These are phyloP conservation scores for Orientallactaga sibirica DNA, from an alignment of 2,797 vertebrate genomes.

Conservation along the genomic window DNA sequence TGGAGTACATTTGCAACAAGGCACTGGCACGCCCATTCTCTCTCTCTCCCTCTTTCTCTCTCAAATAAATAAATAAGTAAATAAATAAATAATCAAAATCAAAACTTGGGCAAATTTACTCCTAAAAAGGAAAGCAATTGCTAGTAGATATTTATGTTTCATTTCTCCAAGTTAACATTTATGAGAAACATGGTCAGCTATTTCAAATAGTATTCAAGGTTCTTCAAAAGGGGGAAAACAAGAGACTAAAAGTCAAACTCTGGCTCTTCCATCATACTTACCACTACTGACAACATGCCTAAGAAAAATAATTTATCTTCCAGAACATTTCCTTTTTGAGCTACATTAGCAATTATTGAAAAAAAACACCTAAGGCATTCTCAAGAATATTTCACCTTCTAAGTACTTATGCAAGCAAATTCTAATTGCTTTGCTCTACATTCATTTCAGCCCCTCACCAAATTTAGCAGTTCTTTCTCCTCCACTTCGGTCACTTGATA, in stretches of 20 bases:
- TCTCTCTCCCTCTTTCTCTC: too few relatives aligned
- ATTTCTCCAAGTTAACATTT: conserved; percentile 36
- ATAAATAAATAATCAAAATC: too few relatives aligned
- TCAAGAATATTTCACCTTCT: neutral
- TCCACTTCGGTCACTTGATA: conserved; percentile 87
- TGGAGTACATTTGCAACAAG: too few relatives aligned
- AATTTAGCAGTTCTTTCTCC: conserved; percentile 84
- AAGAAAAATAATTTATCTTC: conserved; percentile 35
- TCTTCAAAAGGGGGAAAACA: neutral
- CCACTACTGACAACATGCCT: neutral
- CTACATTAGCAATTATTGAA: conserved; percentile 21
- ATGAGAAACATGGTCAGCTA: conserved; percentile 52
- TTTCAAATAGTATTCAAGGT: neutral
- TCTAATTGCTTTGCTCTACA: neutral
- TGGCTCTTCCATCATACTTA: conserved; percentile 41
- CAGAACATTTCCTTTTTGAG: neutral
- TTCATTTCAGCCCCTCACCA: conserved; percentile 86
- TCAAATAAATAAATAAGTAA: too few relatives aligned
- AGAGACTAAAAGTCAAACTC: neutral
- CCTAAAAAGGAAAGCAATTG: conserved; percentile 52
- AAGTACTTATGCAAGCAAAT: conserved; percentile 9
- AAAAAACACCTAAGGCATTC: conserved; percentile 30
- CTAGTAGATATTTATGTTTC: conserved; percentile 28
- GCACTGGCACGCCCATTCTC: too few relatives aligned
- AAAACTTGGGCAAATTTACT: conserved; percentile 25